Conservation (phyloP, 1,140 invertebrate genomes). For the Cardiocondyla obscurior region DNA sequence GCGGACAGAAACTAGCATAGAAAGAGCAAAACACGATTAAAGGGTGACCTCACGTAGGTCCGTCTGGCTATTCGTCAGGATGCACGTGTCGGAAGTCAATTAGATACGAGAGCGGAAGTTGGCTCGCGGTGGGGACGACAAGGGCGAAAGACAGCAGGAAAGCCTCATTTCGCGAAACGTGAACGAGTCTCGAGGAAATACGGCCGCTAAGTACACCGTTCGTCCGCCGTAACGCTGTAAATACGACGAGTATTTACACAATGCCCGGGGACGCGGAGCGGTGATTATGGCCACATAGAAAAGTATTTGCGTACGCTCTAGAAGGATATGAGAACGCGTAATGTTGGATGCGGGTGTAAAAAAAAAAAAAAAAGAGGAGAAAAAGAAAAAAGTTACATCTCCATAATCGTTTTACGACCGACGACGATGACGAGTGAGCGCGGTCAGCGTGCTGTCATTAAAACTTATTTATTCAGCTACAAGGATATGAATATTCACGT, state of each 20-base stretch:
- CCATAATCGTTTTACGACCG: conserved; percentile 38
- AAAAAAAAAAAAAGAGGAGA: too few species aligned
- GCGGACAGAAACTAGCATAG: neutral
- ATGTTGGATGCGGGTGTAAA: neutral
- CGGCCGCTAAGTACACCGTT: conserved; percentile 13
- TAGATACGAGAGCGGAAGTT: conserved; percentile 63
- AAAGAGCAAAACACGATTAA: conserved; percentile 19
- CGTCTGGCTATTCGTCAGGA: conserved; percentile 17
- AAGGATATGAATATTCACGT: conserved; percentile 36
- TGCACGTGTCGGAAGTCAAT: conserved; percentile 69
- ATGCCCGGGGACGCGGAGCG: neutral
- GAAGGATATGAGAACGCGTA: neutral
- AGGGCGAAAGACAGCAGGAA: neutral
- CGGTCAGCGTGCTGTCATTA: conserved; percentile 24
- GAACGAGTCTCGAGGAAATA: conserved; percentile 35
- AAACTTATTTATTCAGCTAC: conserved; percentile 41
- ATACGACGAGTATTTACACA: conserved; percentile 38
- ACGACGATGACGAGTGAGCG: neutral
- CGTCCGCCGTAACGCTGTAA: neutral
- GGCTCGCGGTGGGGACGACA: neutral
- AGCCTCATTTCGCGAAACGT: conserved; percentile 29
- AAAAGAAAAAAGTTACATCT: conserved; percentile 19
- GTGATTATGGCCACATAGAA: neutral
- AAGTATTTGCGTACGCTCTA: conserved; percentile 22
- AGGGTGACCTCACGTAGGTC: conserved; percentile 25